phyloP scores from a whole-genome alignment of 2,797 vertebrate species.

The Mormyrus hasselquistii region DNA sequence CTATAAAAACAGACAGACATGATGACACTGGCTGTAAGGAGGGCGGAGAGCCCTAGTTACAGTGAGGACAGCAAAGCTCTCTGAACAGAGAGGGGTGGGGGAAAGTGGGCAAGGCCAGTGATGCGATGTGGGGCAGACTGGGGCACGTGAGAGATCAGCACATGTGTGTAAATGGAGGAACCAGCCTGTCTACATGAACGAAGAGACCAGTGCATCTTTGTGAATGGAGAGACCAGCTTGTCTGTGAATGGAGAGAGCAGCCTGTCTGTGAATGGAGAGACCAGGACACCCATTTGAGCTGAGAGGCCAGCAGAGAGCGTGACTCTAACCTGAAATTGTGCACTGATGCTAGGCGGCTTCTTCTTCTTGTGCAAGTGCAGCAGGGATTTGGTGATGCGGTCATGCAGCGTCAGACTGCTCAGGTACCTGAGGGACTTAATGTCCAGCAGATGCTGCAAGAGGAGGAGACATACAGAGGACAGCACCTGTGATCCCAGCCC shows the following conservation, averaged over 20 bases:
- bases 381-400: constrained; percentile 96
- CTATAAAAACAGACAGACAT: not conserved
- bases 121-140: not conserved
- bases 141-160: not conserved
- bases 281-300: not conserved
- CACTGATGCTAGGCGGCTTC: constrained; percentile 96
- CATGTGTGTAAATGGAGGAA: not conserved
- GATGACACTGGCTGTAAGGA: not conserved
- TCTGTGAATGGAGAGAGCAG: not conserved
- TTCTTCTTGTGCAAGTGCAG: constrained; percentile 98
- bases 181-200: not conserved
- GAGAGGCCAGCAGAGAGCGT: not conserved
- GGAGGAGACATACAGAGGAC: not conserved
- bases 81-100: not conserved
- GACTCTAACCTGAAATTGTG: constrained; percentile 86
- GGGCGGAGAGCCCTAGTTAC: not conserved
- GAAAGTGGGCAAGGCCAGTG: not conserved
- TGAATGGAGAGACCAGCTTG: not conserved
- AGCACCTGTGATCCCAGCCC: not conserved
- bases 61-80: not conserved
- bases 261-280: not conserved
- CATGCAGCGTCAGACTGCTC: constrained; percentile 84
- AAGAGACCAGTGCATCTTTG: not conserved
- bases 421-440: constrained; percentile 95
- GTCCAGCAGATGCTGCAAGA: constrained; percentile 80